phyloP scores from a whole-genome alignment of 2,113 vertebrate genomes.

The Calypte anna region DNA sequence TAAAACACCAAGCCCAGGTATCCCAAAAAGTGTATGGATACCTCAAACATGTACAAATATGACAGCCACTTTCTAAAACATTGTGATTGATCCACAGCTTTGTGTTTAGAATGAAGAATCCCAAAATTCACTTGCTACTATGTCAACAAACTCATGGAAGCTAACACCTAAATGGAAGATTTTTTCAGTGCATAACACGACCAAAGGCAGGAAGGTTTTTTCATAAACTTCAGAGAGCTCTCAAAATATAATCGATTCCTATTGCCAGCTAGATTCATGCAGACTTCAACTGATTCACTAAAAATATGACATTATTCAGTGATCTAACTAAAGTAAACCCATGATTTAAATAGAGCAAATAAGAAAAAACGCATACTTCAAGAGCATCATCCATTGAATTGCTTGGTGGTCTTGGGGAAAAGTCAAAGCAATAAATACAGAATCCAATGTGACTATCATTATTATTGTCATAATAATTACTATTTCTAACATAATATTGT shows the following conservation, averaged over 20 bases:
- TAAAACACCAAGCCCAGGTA: not conserved
- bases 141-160: not conserved
- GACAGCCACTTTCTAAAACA: not conserved
- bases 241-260: not conserved
- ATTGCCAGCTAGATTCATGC: not conserved
- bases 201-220: not conserved
- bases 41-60: not conserved
- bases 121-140: not conserved
- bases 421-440: not conserved
- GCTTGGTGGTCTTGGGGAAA: not conserved
- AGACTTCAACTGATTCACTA: not conserved
- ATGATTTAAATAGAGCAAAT: accelerated
- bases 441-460: not conserved
- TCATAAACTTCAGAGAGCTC: not conserved
- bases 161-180: not conserved
- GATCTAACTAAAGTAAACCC: not conserved
- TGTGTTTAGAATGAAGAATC: not conserved
- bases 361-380: not conserved
- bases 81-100: not conserved
- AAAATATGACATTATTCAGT: not conserved
- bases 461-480: not conserved
- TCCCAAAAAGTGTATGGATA: not conserved
- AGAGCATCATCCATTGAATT: not conserved
- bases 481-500: not conserved
- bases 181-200: not conserved